These are phyloP conservation scores for Betta splendens DNA, from an alignment of 2,797 vertebrate species.

Conservation along the genomic window DNA sequence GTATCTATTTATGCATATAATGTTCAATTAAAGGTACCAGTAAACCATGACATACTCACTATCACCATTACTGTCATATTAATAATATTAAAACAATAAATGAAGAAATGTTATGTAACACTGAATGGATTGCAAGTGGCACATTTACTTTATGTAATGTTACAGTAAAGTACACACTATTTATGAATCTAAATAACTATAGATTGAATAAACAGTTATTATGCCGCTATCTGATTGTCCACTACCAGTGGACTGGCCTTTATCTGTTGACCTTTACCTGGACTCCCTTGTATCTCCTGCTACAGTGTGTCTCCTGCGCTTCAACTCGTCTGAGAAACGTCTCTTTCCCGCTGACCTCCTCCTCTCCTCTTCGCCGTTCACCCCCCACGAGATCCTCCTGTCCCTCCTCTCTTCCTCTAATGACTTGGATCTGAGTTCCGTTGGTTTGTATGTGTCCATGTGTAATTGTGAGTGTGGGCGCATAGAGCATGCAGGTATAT, in stretches of 20 bases:
- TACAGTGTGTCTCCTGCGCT: conserved; percentile 79
- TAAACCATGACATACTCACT: too few species aligned
- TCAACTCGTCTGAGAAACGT: conserved; percentile 77
- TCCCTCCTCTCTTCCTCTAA: conserved; percentile 84
- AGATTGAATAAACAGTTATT: too few species aligned
- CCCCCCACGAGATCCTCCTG: conserved; percentile 79
- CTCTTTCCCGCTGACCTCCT: conserved; percentile 71
- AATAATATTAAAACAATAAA: too few species aligned
- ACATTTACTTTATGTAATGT: too few species aligned
- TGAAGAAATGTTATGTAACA: too few species aligned
- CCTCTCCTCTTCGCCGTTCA: conserved; percentile 74
- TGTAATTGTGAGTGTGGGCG: conserved; percentile 21
- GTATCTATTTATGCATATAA: too few species aligned
- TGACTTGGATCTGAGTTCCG: conserved; percentile 76
- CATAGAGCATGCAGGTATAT: conserved; percentile 43
- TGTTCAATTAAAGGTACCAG: too few species aligned
- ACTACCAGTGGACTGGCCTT: conserved; percentile 1
- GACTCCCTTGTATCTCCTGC: conserved; percentile 79
- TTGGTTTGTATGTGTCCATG: conserved; percentile 28
- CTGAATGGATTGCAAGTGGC: too few species aligned
- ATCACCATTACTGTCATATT: too few species aligned
- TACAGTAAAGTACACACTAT: too few species aligned
- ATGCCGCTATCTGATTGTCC: conserved; percentile 8
- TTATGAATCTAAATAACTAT: too few species aligned
- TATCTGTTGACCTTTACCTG: conserved; percentile 66